Evolutionary conservation across 1,140 invertebrate species (phyloP), one percentile per base, ranked within the genome.

Genomic region (Lepidotrigona ventralis): DNA sequence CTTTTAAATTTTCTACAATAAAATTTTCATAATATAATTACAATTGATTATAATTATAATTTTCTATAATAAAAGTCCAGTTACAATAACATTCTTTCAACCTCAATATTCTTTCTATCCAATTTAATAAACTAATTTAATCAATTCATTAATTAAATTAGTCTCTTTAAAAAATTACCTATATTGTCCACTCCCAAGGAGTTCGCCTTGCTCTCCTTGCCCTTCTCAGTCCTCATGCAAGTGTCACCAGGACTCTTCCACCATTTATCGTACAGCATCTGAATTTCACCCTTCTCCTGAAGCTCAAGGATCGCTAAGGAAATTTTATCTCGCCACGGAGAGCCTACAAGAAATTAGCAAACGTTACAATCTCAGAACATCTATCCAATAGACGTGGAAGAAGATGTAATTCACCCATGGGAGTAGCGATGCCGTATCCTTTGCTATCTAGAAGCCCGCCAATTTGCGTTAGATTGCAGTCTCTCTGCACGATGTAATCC

Each of bases 391-490:
- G 19, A 21, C 8, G 15, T 0, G 21, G 14, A 33, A 33, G 33
- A 60, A 15, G 19, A 70, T 9, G 53, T 88, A 17, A 6, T 84
- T 92, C 90, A 95, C 95, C 95, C 92, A 95, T 94, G 1, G 94
- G 94, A 19, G 93, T 94, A 17, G 96, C 96, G 17, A 96, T 96
- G 56, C 96, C 96, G 82, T 96, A 96, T 88, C 96, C 97, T 93
- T 98, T 98, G n/a, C 95, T 97, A 88, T 98, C 98, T 23, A 99
- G 93, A 58, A 98, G 95, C 17, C 97, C 98, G 0, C 98, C 98
- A 56, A 99, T 98, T 95, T 99, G 98, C 39, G 98, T 99, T 29
- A 99, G 95, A 92, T 99, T 98, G 92, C 98, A 99, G 90, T 99
- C 96, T 86, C 98, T 95, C 91, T 99, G 97, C 6, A 98, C 96